A percentile compares a stretch with the other conserved stretches of the same genome.
These are phyloP conservation scores for Cyprinodon tularosa DNA, from an alignment of 2,113 vertebrate genomes.

Conservation along the genomic window DNA sequence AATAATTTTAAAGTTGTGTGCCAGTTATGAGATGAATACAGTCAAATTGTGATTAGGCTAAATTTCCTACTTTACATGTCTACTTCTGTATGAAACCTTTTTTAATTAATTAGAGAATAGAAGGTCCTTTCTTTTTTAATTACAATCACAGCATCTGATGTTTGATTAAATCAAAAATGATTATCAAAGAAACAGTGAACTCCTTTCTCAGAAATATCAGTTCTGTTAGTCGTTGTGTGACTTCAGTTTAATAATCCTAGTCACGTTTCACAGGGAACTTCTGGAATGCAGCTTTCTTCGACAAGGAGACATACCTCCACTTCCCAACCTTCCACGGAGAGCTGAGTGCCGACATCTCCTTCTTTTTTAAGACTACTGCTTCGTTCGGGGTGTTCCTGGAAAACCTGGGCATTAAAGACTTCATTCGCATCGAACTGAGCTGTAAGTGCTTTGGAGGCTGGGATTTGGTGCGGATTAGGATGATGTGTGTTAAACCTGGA, in stretches of 20 bases:
- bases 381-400: conserved; percentile 93
- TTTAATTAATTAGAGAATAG: too few species aligned
- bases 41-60: too few species aligned
- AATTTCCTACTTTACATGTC: too few species aligned
- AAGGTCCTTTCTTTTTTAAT: too few species aligned
- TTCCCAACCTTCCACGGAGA: conserved; percentile 97
- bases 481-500: conserved; percentile 78
- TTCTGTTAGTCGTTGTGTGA: neutral
- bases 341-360: conserved; percentile 91
- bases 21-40: too few species aligned
- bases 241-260: neutral
- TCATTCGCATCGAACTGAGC: conserved; percentile 91
- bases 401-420: conserved; percentile 94
- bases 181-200: neutral
- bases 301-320: conserved; percentile 91
- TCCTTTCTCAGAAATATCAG: neutral
- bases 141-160: too few species aligned
- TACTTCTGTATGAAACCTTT: too few species aligned
- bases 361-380: conserved; percentile 93
- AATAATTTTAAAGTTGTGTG: too few species aligned
- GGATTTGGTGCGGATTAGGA: conserved; percentile 33
- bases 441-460: conserved; percentile 53
- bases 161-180: neutral
- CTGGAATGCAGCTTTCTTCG: conserved; percentile 95
- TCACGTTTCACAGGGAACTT: conserved; percentile 81